Conservation (phyloP, 2,888 invertebrate genomes). For the Caenorhabditis parvicauda region DNA sequence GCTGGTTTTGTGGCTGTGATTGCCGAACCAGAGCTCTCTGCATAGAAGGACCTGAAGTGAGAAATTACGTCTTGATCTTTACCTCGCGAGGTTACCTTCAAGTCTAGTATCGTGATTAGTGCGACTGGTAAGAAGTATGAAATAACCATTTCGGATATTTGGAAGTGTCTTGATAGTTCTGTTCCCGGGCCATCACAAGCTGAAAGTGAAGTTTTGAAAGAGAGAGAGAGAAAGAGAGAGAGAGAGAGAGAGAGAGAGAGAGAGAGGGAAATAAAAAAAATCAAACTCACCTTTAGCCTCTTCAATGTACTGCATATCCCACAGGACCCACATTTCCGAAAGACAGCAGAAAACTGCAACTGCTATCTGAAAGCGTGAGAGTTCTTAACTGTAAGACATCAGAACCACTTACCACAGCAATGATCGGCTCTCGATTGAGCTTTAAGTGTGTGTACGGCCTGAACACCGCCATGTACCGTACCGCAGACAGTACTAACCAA, state of each 20-base stretch:
- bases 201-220: constrained; percentile 13
- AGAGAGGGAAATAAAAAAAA: not conserved
- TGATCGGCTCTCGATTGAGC: constrained; percentile 49
- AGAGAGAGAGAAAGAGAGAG: not conserved
- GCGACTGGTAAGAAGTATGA: constrained; percentile 55
- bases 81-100: constrained; percentile 28
- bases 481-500: constrained; percentile 54
- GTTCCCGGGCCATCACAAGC: constrained; percentile 25
- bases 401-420: constrained; percentile 44
- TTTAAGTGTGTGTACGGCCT: constrained; percentile 55
- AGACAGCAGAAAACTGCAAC: constrained; percentile 44
- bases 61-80: not conserved
- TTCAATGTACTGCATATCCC: constrained; percentile 32
- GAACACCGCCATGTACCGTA: constrained; percentile 57
- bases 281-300: constrained; percentile 12
- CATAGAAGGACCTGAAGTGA: constrained; percentile 25
- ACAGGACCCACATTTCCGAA: constrained; percentile 51
- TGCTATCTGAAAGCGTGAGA: constrained; percentile 26
- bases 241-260: not conserved
- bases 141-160: constrained; percentile 51
- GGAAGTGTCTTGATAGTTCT: constrained; percentile 37
- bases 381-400: not conserved
- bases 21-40: constrained; percentile 19
- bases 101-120: constrained; percentile 50
- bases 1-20: constrained; percentile 4